Base-by-base conservation (phyloP, 2,888 invertebrate species). In the Dynastes tityus region DNA sequence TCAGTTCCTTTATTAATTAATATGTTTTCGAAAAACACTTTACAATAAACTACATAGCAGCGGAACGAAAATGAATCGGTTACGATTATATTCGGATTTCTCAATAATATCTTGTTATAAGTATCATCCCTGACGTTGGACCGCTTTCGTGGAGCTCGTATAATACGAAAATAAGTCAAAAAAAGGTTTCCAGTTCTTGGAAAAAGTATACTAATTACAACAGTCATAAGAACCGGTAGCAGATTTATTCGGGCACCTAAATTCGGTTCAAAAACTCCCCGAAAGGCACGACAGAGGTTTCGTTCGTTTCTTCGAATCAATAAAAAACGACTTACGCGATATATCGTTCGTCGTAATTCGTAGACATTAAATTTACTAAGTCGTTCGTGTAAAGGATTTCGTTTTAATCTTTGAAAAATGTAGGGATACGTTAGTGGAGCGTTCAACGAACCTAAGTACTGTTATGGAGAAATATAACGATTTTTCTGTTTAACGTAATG, bases 221-320 rank as follows among this genome's bases (percentile, higher is more conserved):
- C 65, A 16, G 55, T 22, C 53, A 55, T 22, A 55, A 65, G 40
- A 65, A 65, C 65, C 65, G 65, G 65, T 65, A 65, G 65, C 16
- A 16, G 65, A 65, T 65, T 65, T 65, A 37, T 40, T 37, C n/a
- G 40, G 8, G 16, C 16, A 16, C 16, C 65, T 40, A 40, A 64
- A 65, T 65, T 65, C 45, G 37, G 37, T 32, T 40, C 13, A 37
- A 32, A 40, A 40, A n/a, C 65, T 40, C 16, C 45, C 45, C 45
- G 45, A 45, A 11, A 45, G 11, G 45, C 45, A 45, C 65, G 5
- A 13, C 37, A 22, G 37, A 13, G 5, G 45, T 40, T 6, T 37
- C 40, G 65, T 65, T 65, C 65, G 9, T n/a, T 65, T 65, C 16
- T 65, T n/a, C 65, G 37, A 37, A 37, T 65, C 16, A 40, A 16